Conservation (phyloP, 1,140 invertebrate genomes). For the Camponotus pennsylvanicus region DNA sequence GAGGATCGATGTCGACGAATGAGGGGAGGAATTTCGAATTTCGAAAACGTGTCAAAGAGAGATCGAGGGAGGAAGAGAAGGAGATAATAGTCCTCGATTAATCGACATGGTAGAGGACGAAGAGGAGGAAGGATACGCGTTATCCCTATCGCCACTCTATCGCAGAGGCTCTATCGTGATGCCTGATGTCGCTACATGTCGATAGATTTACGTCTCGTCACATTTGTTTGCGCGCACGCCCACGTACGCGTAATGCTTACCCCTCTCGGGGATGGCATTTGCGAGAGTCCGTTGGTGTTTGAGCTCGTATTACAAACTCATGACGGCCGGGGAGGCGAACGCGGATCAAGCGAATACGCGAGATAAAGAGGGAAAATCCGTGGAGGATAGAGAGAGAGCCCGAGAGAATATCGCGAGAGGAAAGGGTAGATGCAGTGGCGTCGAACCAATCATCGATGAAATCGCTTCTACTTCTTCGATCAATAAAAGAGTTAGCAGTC, state of each 20-base stretch:
- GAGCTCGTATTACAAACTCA: slow-evolving; percentile 61
- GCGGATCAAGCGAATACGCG: slow-evolving; percentile 44
- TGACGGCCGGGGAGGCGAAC: slow-evolving; percentile 55
- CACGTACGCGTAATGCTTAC: background rate
- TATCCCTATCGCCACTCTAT: slow-evolving; percentile 76
- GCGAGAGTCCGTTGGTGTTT: slow-evolving; percentile 65
- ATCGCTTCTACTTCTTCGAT: background rate
- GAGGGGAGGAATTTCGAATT: background rate
- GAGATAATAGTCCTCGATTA: slow-evolving; percentile 10
- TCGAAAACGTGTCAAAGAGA: background rate
- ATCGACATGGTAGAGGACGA: background rate
- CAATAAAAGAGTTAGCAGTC: background rate
- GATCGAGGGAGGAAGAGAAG: background rate
- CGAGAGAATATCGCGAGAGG: slow-evolving; percentile 19
- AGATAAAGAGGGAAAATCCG: slow-evolving; percentile 41
- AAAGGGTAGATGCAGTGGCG: slow-evolving; percentile 62
- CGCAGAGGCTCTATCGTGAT: slow-evolving; percentile 51
- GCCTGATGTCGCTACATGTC: slow-evolving; percentile 1
- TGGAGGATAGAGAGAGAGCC: slow-evolving; percentile 7
- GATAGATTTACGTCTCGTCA: slow-evolving; percentile 41
- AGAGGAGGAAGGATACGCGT: slow-evolving; percentile 24
- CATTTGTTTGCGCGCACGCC: slow-evolving; percentile 25
- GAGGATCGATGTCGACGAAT: background rate
- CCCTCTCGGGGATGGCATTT: slow-evolving; percentile 35
- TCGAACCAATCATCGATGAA: slow-evolving; percentile 42